These are phyloP conservation scores for Drosophila paranaensis DNA, from an alignment of 2,888 invertebrate genomes.

Conservation along the genomic window DNA sequence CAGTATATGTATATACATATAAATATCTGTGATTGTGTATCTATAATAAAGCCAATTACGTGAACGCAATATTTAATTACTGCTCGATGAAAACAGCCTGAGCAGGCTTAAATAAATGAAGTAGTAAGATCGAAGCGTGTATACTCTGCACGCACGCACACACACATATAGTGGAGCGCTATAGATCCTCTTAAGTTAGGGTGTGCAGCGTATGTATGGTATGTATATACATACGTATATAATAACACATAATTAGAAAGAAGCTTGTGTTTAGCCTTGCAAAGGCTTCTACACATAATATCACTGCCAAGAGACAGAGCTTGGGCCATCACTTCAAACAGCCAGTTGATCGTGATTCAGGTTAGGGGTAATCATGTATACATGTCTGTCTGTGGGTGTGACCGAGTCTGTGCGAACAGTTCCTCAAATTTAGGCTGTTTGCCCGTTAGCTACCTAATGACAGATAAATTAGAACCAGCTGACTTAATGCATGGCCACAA, in stretches of 20 bases:
- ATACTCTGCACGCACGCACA: constrained; percentile 1
- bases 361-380: constrained; percentile 21
- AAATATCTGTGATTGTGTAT: too few relatives aligned
- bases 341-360: constrained; percentile 5
- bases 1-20: not conserved
- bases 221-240: too few relatives aligned
- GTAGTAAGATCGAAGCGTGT: constrained; percentile 15
- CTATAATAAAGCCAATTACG: constrained; percentile 56
- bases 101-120: constrained; percentile 32
- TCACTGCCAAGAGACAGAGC: not conserved
- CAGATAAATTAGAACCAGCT: constrained; percentile 18
- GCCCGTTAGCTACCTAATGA: constrained; percentile 27
- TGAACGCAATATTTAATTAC: constrained; percentile 68
- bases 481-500: not conserved
- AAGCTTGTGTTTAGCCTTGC: not conserved
- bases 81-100: constrained; percentile 40
- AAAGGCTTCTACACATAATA: constrained; percentile 14
- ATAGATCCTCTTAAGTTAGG: not conserved
- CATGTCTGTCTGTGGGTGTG: not conserved
- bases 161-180: not conserved
- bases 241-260: constrained; percentile 34
- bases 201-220: not conserved
- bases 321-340: not conserved
- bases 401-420: not conserved
- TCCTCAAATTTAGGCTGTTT: constrained; percentile 20